Conservation (phyloP, 2,113 vertebrate genomes). For the Prionailurus viverrinus region DNA sequence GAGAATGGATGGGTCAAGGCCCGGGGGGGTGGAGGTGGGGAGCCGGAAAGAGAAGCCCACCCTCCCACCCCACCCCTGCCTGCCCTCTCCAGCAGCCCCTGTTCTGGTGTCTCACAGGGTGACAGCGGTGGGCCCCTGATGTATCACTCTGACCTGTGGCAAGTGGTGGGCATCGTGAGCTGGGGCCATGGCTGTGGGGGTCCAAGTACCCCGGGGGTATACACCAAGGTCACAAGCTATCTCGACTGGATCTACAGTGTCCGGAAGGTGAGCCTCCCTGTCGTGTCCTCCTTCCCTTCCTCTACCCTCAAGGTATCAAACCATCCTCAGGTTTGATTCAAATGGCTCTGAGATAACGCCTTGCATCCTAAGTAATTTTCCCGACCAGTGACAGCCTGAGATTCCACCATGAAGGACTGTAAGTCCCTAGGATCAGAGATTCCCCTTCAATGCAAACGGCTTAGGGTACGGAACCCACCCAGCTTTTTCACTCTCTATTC, state of each 20-base stretch:
- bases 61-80: background rate
- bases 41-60: background rate
- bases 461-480: background rate
- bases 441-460: background rate
- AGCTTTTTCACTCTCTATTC: background rate
- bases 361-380: background rate
- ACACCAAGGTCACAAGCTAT: slow-evolving; percentile 89
- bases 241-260: slow-evolving; percentile 91
- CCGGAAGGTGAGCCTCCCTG: slow-evolving; percentile 87
- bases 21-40: too few relatives aligned
- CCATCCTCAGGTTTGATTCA: background rate
- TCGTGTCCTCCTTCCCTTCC: background rate
- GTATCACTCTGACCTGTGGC: slow-evolving; percentile 84
- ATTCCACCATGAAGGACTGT: background rate
- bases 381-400: background rate
- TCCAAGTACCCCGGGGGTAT: slow-evolving; percentile 90
- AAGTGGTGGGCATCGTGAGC: slow-evolving; percentile 93
- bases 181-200: slow-evolving; percentile 94
- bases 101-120: slow-evolving; percentile 86
- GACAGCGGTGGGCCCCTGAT: slow-evolving; percentile 96
- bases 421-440: background rate
- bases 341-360: background rate
- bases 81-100: background rate
- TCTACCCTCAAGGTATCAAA: background rate
- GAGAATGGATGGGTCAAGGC: rapidly evolving